A percentile compares a stretch with the other conserved stretches of the same genome.
Evolutionary conservation across 2,888 invertebrate species (phyloP).

Genomic region (Clivina fossor): DNA sequence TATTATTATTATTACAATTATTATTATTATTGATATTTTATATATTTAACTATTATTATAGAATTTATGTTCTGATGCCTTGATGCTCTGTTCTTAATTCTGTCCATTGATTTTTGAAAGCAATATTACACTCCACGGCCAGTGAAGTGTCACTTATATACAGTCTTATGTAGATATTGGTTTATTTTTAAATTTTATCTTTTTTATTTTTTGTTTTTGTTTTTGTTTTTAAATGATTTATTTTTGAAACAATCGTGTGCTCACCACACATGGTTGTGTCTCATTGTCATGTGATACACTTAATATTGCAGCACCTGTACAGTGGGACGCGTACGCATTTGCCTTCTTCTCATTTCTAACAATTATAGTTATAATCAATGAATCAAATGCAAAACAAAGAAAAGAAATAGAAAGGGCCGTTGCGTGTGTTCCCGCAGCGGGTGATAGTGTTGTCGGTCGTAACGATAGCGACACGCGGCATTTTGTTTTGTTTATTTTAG

Average conservation of each 20-base stretch:
- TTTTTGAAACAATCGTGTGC: slow-evolving; percentile 29
- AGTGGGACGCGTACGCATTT: not conserved
- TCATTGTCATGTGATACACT: slow-evolving; percentile 30
- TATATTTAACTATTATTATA: slow-evolving; percentile 28
- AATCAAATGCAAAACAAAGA: not conserved
- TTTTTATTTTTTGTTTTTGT: not conserved
- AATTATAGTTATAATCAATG: too few species aligned
- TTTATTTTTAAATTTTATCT: slow-evolving; percentile 25
- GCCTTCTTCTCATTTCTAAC: too few species aligned
- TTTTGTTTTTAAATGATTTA: slow-evolving; percentile 21
- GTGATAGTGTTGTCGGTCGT: slow-evolving; percentile 9
- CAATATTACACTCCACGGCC: slow-evolving; percentile 30
- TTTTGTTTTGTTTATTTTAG: too few species aligned
- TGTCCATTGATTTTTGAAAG: slow-evolving; percentile 27
- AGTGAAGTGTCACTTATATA: slow-evolving; percentile 32
- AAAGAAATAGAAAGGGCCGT: not conserved
- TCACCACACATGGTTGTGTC: slow-evolving; percentile 28
- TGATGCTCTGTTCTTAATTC: slow-evolving; percentile 31
- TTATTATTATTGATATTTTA: slow-evolving; percentile 29
- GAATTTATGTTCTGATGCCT: slow-evolving; percentile 31
- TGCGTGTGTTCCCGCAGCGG: slow-evolving; percentile 2
- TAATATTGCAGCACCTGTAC: slow-evolving; percentile 32
- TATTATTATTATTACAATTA: slow-evolving; percentile 20
- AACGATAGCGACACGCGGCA: not conserved
- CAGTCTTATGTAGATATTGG: slow-evolving; percentile 28